Evolutionary conservation across 2,888 invertebrate species (phyloP).

Genomic region (Labia minor): DNA sequence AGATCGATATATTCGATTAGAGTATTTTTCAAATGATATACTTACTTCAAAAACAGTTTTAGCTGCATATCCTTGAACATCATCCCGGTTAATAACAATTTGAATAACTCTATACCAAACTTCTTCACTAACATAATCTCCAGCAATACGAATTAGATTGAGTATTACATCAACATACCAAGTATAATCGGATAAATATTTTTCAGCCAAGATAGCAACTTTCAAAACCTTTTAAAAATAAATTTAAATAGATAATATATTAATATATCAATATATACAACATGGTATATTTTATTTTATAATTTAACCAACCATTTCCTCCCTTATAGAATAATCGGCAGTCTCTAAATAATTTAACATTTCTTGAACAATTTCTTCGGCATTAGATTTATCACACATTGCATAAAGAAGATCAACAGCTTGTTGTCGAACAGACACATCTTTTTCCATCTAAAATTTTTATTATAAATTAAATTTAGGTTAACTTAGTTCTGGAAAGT

Average conservation of each 20-base stretch:
- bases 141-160: conserved; percentile 97
- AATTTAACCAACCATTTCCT: conserved; percentile 74
- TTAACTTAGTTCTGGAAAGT: no score
- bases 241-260: neutral
- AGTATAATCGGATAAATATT: conserved; percentile 98
- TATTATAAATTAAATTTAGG: no score
- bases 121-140: conserved; percentile 99
- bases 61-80: conserved; percentile 98
- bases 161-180: conserved; percentile 98
- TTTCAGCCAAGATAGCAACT: conserved; percentile 97
- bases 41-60: conserved; percentile 94
- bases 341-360: conserved; percentile 99
- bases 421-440: conserved; percentile 94
- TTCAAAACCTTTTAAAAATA: conserved; percentile 57
- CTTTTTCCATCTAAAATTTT: conserved; percentile 75
- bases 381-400: conserved; percentile 99
- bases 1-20: neutral
- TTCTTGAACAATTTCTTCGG: conserved; percentile 98
- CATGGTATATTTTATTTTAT: neutral
- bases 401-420: conserved; percentile 97
- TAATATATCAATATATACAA: neutral
- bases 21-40: conserved; percentile 9
- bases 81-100: conserved; percentile 98
- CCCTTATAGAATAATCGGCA: conserved; percentile 97
- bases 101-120: conserved; percentile 99